phyloP scores from a whole-genome alignment of 2,113 vertebrate species.

The Onychostruthus taczanowskii region DNA sequence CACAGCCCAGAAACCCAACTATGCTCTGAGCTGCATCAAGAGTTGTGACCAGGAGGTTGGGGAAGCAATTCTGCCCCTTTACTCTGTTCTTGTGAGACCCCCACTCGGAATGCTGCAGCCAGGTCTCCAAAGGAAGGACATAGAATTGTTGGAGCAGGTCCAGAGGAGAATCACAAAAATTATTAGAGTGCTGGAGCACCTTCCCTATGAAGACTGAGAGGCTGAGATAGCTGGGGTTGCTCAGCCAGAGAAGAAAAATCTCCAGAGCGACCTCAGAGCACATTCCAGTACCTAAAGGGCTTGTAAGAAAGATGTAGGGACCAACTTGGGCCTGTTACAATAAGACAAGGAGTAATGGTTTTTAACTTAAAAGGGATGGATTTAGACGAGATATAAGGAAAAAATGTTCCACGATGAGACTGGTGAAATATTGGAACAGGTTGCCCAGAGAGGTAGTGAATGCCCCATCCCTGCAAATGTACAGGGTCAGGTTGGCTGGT shows the following conservation, averaged over 20 bases:
- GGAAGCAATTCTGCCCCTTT: not conserved
- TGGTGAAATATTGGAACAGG: not conserved
- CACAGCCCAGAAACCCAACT: not conserved
- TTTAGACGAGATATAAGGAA: not conserved
- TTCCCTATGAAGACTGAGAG: not conserved
- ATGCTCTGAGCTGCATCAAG: not conserved
- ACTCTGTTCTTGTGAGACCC: not conserved
- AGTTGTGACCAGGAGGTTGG: not conserved
- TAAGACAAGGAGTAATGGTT: not conserved
- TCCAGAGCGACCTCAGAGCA: not conserved
- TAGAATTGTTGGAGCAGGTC: not conserved
- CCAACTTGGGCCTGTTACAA: not conserved
- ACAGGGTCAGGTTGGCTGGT: not conserved
- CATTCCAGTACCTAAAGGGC: not conserved
- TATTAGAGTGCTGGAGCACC: not conserved
- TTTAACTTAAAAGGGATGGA: not conserved
- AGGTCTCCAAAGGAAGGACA: not conserved
- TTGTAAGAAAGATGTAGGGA: not conserved
- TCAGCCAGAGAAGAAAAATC: not conserved
- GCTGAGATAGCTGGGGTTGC: not conserved
- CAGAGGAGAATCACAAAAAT: not conserved
- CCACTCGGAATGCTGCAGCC: not conserved
- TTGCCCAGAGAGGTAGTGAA: not conserved
- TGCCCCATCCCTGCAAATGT: not conserved
- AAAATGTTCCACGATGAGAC: not conserved